phyloP scores from a whole-genome alignment of 2,888 invertebrate species.

The Epiblema foenella region DNA sequence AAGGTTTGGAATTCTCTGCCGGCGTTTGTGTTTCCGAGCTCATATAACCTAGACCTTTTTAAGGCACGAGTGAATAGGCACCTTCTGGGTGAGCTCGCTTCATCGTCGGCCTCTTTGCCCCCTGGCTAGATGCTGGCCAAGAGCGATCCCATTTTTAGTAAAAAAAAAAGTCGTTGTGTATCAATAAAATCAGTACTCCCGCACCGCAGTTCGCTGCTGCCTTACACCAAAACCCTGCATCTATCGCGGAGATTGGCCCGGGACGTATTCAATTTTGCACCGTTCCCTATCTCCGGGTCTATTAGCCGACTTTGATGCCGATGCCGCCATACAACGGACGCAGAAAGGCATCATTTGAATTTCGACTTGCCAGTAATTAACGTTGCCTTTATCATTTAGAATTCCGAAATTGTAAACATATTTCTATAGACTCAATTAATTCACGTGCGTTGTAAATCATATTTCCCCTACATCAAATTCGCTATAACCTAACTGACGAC shows the following conservation, averaged over 20 bases:
- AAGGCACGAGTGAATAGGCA: too few relatives aligned
- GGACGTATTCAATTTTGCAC: constrained; percentile 82
- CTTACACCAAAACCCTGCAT: constrained; percentile 55
- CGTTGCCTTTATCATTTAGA: constrained; percentile 20
- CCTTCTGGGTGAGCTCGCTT: too few relatives aligned
- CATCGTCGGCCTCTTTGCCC: too few relatives aligned
- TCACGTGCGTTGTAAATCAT: background rate
- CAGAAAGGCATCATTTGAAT: constrained; percentile 39
- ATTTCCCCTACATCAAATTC: too few relatives aligned
- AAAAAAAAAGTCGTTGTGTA: too few relatives aligned
- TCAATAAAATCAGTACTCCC: background rate
- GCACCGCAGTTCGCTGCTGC: constrained; percentile 34
- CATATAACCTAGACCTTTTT: too few relatives aligned
- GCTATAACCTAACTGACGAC: too few relatives aligned
- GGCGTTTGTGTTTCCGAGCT: too few relatives aligned
- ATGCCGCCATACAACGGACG: constrained; percentile 41
- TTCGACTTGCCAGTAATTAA: constrained; percentile 33
- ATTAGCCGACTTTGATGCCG: constrained; percentile 70
- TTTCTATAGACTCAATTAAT: background rate
- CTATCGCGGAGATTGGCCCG: constrained; percentile 78
- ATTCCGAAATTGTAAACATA: background rate
- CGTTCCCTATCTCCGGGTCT: constrained; percentile 75
- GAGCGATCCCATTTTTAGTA: too few relatives aligned
- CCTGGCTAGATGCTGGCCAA: too few relatives aligned
- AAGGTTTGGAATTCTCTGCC: too few relatives aligned